Base-by-base conservation (phyloP, 2,888 invertebrate species). In the Heliconius aoede region DNA sequence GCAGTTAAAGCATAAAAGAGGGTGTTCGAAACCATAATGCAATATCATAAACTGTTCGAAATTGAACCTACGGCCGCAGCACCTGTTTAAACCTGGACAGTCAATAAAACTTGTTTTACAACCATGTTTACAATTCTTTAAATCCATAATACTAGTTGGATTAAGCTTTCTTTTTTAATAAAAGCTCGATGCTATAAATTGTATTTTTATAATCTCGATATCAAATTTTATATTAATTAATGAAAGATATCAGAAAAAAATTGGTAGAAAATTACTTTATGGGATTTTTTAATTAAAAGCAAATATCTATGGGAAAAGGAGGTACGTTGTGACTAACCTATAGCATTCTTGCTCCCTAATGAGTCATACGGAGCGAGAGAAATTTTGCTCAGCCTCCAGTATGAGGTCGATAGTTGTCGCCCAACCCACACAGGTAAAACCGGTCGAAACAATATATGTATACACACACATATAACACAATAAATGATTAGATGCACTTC, bases 1-100 rank as follows among this genome's bases (percentile, higher is more conserved):
- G 89, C 89, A 88, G 91, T 91, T 90, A 90, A 86, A 87, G 87
- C 81, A 91, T 90, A 90, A 92, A 90, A 87, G 88, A 89, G 92
- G 92, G 91, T 90, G 90, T 88, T 84, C 88, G 87, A 83, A 84
- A 86, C 88, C 88, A 89, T 90, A 90, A 91, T 87, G 87, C 88
- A 87, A 88, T 85, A 88, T 87, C 88, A 89, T 91, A 91, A 92
- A 88, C 86, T 84, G 85, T 86, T 87, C 88, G 88, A 87, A 90
- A 89, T 89, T 86, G 85, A 88, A 88, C 87, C 87, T 85, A 83
- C 86, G 85, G 74, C 84, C 84, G 81, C 85, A 82, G 85, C 89
- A 91, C 91, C 90, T 90, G 90, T 88, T 89, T 86, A 68, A 77
- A 40, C 40, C 86, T 86, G 85, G 84, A 80, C 80, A 85, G 82